Conservation (phyloP, 2,888 invertebrate genomes). For the Boloria selene region DNA sequence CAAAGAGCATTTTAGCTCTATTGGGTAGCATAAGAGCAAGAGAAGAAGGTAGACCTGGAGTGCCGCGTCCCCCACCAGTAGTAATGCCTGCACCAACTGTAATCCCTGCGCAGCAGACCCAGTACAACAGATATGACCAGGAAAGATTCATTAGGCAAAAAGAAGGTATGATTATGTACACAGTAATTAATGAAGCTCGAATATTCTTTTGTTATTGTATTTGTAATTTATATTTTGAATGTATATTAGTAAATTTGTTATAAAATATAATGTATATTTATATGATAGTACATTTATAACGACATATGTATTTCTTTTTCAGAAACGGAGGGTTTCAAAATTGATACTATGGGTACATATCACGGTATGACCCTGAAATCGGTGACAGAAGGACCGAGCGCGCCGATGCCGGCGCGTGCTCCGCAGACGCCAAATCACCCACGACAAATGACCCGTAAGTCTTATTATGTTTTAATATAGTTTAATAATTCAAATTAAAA, state of each 20-base stretch:
- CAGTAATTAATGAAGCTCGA: neutral
- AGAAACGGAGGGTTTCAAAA: constrained; percentile 99
- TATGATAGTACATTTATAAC: neutral
- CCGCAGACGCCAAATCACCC: constrained; percentile 74
- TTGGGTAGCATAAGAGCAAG: constrained; percentile 95
- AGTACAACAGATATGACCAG: constrained; percentile 99
- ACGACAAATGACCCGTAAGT: constrained; percentile 71
- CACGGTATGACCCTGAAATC: constrained; percentile 99
- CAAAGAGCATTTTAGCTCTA: constrained; percentile 95
- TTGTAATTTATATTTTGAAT: too few relatives aligned
- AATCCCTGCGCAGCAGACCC: constrained; percentile 87
- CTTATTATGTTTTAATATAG: neutral
- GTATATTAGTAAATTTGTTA: too few relatives aligned
- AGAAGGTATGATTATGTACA: constrained; percentile 83
- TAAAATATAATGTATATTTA: too few relatives aligned
- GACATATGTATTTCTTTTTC: constrained; percentile 43
- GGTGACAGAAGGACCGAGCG: constrained; percentile 95
- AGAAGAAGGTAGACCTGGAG: constrained; percentile 90
- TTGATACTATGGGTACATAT: constrained; percentile 99
- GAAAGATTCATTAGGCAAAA: constrained; percentile 96
- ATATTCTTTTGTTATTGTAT: too few relatives aligned
- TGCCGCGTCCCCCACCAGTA: constrained; percentile 79
- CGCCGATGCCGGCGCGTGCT: constrained; percentile 80
- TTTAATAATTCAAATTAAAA: neutral
- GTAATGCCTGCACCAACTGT: constrained; percentile 85